These are phyloP conservation scores for Leptinotarsa undecemlineata DNA, from an alignment of 1,140 invertebrate species.

Conservation along the genomic window DNA sequence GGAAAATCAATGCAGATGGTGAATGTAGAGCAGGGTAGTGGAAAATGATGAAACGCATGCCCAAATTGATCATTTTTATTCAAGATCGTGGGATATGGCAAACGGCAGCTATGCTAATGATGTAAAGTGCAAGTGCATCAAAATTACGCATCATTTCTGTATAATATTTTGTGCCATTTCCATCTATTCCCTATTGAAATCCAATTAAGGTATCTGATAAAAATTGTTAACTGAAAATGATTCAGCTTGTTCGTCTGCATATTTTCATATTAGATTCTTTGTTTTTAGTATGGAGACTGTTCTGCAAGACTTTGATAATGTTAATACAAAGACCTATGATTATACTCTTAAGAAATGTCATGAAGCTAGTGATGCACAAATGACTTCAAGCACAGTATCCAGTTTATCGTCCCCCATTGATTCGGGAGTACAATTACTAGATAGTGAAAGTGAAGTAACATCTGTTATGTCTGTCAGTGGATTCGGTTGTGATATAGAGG, in stretches of 20 bases:
- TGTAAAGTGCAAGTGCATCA: constrained; percentile 19
- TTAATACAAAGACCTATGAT: constrained; percentile 9
- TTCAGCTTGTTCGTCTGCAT: background rate
- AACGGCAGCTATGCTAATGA: constrained; percentile 8
- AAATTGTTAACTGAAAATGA: background rate
- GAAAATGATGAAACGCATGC: constrained; percentile 20
- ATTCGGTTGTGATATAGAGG: constrained; percentile 53
- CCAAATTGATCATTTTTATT: background rate
- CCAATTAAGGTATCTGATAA: background rate
- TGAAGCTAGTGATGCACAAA: constrained; percentile 39
- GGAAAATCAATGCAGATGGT: constrained; percentile 22
- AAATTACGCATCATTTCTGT: background rate
- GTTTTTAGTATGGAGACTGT: constrained; percentile 9
- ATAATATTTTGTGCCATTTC: background rate
- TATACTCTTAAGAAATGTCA: constrained; percentile 23
- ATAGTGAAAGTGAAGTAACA: constrained; percentile 61
- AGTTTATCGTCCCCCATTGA: constrained; percentile 56
- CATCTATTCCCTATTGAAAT: background rate
- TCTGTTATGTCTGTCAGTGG: constrained; percentile 58
- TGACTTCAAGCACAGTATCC: constrained; percentile 52
- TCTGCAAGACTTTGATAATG: background rate
- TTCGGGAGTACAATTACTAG: constrained; percentile 59
- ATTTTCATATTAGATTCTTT: background rate
- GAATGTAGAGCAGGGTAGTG: constrained; percentile 4
- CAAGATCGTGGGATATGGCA: background rate